These are phyloP conservation scores for Scaeva pyrastri DNA, from an alignment of 2,888 invertebrate species.

Conservation along the genomic window DNA sequence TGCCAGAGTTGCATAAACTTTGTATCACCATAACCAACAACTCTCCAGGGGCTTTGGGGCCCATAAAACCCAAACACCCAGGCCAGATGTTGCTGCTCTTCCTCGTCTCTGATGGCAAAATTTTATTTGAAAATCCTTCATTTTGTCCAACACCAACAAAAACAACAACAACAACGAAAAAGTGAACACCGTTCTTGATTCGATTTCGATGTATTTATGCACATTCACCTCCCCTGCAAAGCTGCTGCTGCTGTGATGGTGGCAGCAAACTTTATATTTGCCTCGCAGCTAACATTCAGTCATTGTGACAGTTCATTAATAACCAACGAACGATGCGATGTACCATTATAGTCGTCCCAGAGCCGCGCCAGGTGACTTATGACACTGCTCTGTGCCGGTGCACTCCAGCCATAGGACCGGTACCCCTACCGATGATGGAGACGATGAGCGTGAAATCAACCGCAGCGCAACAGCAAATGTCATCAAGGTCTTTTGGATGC, in stretches of 20 bases:
- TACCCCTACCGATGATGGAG: background rate
- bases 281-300: constrained; percentile 73
- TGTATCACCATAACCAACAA: constrained; percentile 30
- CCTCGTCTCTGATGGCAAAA: background rate
- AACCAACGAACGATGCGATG: constrained; percentile 33
- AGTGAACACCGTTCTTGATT: constrained; percentile 67
- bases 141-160: constrained; percentile 13
- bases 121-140: constrained; percentile 61
- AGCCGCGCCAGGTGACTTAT: constrained; percentile 68
- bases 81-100: constrained; percentile 20
- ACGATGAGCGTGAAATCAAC: constrained; percentile 20
- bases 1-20: constrained; percentile 67
- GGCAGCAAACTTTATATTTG: constrained; percentile 63
- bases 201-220: constrained; percentile 68
- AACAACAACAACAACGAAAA: constrained; percentile 3
- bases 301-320: constrained; percentile 74
- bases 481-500: constrained; percentile 72
- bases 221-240: constrained; percentile 46
- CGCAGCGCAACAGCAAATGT: constrained; percentile 55
- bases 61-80: background rate
- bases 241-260: constrained; percentile 52
- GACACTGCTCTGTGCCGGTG: constrained; percentile 65
- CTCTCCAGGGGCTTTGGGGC: constrained; percentile 32
- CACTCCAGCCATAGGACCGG: constrained; percentile 31
- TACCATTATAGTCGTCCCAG: background rate